phyloP scores from a whole-genome alignment of 2,797 vertebrate species.

The Premnoplex brunnescens region DNA sequence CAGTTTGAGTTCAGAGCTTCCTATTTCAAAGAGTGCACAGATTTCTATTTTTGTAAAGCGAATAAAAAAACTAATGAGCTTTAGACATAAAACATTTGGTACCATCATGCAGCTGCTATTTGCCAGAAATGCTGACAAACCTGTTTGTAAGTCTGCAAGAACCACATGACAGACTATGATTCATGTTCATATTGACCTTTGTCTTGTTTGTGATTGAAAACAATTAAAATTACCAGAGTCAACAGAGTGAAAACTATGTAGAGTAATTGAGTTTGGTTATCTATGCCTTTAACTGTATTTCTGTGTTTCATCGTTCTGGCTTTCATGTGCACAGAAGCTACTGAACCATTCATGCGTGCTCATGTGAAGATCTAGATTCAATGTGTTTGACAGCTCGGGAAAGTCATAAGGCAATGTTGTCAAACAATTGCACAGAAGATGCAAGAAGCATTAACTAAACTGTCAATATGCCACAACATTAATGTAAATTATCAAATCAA shows the following conservation, averaged over 20 bases:
- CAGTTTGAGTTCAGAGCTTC: background rate
- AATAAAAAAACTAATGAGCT: constrained; percentile 8
- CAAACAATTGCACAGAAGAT: constrained; percentile 58
- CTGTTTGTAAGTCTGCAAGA: constrained; percentile 52
- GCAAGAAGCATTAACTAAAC: constrained; percentile 33
- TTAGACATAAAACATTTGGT: constrained; percentile 47
- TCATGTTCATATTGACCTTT: constrained; percentile 63
- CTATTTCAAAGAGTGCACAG: background rate
- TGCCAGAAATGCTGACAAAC: constrained; percentile 71
- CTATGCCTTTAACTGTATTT: constrained; percentile 59
- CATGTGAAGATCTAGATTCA: constrained; percentile 47
- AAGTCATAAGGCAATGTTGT: constrained; percentile 57
- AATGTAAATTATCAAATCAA: constrained; percentile 61
- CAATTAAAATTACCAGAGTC: constrained; percentile 68
- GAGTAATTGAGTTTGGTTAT: constrained; percentile 62
- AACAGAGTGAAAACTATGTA: constrained; percentile 55
- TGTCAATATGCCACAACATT: constrained; percentile 57
- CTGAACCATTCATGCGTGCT: constrained; percentile 66
- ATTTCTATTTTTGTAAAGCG: constrained; percentile 35
- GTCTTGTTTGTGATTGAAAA: constrained; percentile 65
- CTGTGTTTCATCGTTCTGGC: constrained; percentile 63
- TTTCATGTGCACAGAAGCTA: constrained; percentile 51
- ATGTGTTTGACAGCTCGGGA: constrained; percentile 68
- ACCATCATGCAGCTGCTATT: constrained; percentile 31
- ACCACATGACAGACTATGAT: constrained; percentile 30